These are phyloP conservation scores for Thalpophila matura DNA, from an alignment of 2,888 invertebrate species.

Conservation along the genomic window DNA sequence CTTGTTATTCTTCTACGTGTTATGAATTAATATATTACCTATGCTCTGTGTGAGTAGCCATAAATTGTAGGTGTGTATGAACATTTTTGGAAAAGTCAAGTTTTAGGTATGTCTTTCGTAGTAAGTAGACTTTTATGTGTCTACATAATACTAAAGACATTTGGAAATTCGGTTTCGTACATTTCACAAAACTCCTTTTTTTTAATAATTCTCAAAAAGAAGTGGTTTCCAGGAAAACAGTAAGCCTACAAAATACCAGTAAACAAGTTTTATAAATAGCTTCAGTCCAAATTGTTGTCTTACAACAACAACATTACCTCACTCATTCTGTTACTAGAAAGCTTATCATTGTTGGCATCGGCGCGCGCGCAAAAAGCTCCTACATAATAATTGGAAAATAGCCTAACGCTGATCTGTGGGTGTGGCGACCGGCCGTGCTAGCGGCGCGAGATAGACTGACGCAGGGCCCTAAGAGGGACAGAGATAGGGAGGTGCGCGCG, in stretches of 20 bases:
- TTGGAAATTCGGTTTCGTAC: no score
- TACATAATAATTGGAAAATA: conserved; percentile 88
- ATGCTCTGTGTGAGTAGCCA: neutral
- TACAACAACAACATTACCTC: conserved; percentile 73
- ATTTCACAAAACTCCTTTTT: no score
- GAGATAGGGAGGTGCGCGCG: conserved; percentile 70
- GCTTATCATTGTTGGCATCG: conserved; percentile 83
- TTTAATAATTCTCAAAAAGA: neutral
- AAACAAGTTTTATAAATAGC: conserved; percentile 39
- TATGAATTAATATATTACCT: conserved; percentile 7
- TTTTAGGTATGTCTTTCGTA: neutral
- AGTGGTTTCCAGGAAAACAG: no score
- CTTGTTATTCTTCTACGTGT: neutral
- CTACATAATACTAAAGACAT: no score
- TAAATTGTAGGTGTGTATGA: neutral
- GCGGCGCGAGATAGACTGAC: conserved; percentile 73
- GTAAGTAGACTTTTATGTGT: no score
- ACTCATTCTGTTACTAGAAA: conserved; percentile 78
- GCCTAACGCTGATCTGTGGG: conserved; percentile 81
- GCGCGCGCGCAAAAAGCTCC: conserved; percentile 84
- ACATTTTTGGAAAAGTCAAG: neutral
- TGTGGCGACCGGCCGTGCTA: conserved; percentile 74
- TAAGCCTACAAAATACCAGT: conserved; percentile 3
- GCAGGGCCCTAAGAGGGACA: conserved; percentile 62
- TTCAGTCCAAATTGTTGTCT: conserved; percentile 56